These are phyloP conservation scores for Trachelus troglodyta DNA, from an alignment of 2,888 invertebrate species.

Conservation along the genomic window DNA sequence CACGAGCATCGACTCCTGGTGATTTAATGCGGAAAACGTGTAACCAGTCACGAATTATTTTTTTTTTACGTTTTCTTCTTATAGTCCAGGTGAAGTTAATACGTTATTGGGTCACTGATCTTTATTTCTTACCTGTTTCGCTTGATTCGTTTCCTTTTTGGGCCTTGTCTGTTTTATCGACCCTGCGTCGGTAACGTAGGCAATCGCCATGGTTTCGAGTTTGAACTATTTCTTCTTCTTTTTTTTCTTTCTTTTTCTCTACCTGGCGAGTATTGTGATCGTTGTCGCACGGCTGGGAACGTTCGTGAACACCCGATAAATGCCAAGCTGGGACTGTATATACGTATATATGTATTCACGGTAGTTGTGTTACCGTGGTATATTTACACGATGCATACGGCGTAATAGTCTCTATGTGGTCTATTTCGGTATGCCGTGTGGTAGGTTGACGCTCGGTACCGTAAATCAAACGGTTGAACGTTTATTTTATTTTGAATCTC, in stretches of 20 bases:
- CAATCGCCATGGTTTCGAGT: background rate
- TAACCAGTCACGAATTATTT: background rate
- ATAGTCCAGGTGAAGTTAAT: background rate
- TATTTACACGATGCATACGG: constrained; percentile 12
- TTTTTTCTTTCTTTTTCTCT: constrained; percentile 33
- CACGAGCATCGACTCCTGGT: background rate
- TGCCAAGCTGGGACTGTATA: constrained; percentile 18
- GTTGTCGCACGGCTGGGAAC: constrained; percentile 5
- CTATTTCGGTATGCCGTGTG: constrained; percentile 58
- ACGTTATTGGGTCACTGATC: background rate
- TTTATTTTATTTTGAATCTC: constrained; percentile 49
- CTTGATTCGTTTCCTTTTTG: no score
- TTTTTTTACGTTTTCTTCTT: background rate
- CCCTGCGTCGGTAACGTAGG: background rate
- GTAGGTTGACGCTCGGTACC: constrained; percentile 42
- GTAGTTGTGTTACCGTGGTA: constrained; percentile 29
- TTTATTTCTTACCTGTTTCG: background rate
- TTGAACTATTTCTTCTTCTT: background rate
- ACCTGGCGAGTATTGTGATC: constrained; percentile 6
- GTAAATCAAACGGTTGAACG: constrained; percentile 57
- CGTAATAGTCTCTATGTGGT: constrained; percentile 38
- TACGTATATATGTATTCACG: constrained; percentile 1
- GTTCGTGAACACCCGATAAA: constrained; percentile 21
- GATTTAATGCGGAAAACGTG: background rate
- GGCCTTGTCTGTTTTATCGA: background rate